Base-by-base conservation (phyloP, 2,888 invertebrate genomes). In the Philhelius pedissequus region DNA sequence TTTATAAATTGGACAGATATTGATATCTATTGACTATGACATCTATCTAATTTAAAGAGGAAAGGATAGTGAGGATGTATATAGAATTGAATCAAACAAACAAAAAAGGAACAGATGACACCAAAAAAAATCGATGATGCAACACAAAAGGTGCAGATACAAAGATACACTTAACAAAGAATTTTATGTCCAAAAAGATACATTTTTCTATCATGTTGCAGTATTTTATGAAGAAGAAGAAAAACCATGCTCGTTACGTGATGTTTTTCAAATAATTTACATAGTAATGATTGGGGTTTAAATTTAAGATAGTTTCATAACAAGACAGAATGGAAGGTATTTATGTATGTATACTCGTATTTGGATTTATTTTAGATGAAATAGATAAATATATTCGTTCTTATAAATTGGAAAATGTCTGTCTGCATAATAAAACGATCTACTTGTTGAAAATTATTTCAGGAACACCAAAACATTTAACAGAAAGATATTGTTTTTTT, bases 1-100 rank as follows among this genome's bases (percentile, higher is more conserved):
- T 84, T 71, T 71, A 84, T 80, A 84, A 84, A 84, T 84, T 84
- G 80, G 80, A 84, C 84, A 84, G 75, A 79, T 79, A 84, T 75
- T 74, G 79, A 80, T 84, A 84, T 48, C 84, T 79, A 75, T 79
- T 62, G 62, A 62, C 62, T 62, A 64, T 64, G 84, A 84, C 80
- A 75, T 68, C 56, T 62, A 40, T 20, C 79, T 71, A 80, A 84
- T 64, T 75, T 62, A 71, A 58, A 71, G 25, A 71, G 22, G 45
- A 38, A 56, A 66, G 68, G 45, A 30, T 20, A 6, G 62, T 62
- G 45, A 35, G 32, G 50, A 64, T 60, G 32, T 40, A 22, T 40
- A 22, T 22, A 62, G 20, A 69, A 32, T 64, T 43, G 18, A 60
- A 68, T 43, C 48, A 27, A 64, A 75, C 25, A 50, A 56, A 66